Base-by-base conservation (phyloP, 1,140 invertebrate species). In the Drosophila pallidifrons region DNA sequence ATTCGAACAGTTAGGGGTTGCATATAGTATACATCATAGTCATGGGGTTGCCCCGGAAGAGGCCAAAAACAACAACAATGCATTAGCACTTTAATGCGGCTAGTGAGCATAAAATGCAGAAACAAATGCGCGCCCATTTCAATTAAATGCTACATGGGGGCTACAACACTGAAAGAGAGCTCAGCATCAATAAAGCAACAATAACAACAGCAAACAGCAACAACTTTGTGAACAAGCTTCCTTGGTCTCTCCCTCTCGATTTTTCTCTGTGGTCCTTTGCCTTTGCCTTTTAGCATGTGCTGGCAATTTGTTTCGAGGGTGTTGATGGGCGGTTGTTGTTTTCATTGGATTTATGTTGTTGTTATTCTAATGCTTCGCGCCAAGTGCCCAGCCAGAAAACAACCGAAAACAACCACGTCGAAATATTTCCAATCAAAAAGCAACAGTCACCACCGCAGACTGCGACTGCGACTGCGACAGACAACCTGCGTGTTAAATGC, bases 21-120 rank as follows among this genome's bases (percentile, higher is more conserved):
- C 32, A 25, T 25, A 25, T 25, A 25, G 20, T 25, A 25, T 3
- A 25, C 20, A 25, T 25, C 20, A 30, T 30, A 45, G 54, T 38
- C 35, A 20, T 38, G 52, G 54, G 63, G 43, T 66, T 66, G 38
- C 1, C 59, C 30, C 66, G 75, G 43, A 52, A 75, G 67, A 70
- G 47, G 47, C 76, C 75, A 83, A 87, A 65, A 88, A 91, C 82
- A 91, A 91, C 85, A 91, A 90, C 89, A 89, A 71, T 91, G 86
- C 89, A 91, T 91, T 91, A 91, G 82, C 89, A 91, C 89, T 91
- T 91, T 90, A 87, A 87, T 87, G 83, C 83, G 86, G 86, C 80
- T 89, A 89, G 83, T 87, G 83, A 80, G 83, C 83, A 87, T 80
- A 88, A 88, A 87, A 87, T 87, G 83, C 70, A 80, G 83, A 87